Evolutionary conservation across 1,140 invertebrate genomes (phyloP).

Genomic region (Drosophila kohkoa): DNA sequence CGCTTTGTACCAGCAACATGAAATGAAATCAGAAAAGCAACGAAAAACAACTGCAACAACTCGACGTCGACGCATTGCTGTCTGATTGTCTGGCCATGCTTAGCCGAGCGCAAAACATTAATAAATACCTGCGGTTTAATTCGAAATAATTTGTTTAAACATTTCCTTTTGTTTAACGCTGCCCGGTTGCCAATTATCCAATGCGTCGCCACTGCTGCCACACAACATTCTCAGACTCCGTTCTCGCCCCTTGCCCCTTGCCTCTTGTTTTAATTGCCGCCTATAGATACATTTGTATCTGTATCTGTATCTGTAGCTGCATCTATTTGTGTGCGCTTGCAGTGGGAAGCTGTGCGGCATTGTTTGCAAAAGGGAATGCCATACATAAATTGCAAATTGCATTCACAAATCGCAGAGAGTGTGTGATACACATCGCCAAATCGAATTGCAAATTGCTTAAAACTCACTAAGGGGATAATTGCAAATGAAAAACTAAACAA

Average conservation of each 20-base stretch:
- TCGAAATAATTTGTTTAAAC: constrained; percentile 83
- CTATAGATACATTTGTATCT: constrained; percentile 16
- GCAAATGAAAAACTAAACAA: no score
- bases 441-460: constrained; percentile 63
- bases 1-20: constrained; percentile 57
- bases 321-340: neutral
- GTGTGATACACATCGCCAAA: constrained; percentile 58
- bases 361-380: constrained; percentile 38
- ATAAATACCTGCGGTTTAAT: constrained; percentile 83
- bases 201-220: constrained; percentile 40
- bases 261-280: constrained; percentile 26
- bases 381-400: constrained; percentile 68
- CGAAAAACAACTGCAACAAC: constrained; percentile 29
- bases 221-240: constrained; percentile 65
- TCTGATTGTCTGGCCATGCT: constrained; percentile 48
- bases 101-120: constrained; percentile 80
- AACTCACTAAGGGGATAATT: neutral
- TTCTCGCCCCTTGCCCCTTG: neutral
- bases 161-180: constrained; percentile 78
- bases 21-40: neutral
- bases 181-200: constrained; percentile 37
- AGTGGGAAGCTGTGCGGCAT: constrained; percentile 46
- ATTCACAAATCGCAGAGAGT: constrained; percentile 18
- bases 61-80: constrained; percentile 43
- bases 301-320: neutral